These are phyloP conservation scores for Neoaliturus tenellus DNA, from an alignment of 2,888 invertebrate genomes.

Conservation along the genomic window DNA sequence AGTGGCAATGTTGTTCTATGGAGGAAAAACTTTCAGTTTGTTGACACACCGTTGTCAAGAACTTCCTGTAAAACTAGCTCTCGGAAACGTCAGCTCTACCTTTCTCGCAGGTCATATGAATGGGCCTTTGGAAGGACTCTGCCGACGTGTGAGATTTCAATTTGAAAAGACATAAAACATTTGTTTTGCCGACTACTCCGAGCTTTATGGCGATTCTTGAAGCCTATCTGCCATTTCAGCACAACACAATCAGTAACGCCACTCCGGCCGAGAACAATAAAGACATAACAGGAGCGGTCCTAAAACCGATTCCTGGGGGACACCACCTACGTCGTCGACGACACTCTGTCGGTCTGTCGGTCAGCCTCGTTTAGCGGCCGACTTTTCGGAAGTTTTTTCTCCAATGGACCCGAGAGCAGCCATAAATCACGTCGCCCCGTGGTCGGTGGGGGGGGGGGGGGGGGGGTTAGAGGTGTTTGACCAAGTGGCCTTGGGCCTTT, in stretches of 20 bases:
- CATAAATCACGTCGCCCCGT: not conserved
- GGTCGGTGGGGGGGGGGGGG: not conserved
- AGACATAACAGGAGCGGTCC: not conserved
- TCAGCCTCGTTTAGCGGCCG: too few relatives aligned
- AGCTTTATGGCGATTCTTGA: not conserved
- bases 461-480: conserved; percentile 2
- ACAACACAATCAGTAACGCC: conserved; percentile 9
- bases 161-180: not conserved
- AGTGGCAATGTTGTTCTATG: too few relatives aligned
- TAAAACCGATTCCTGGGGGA: not conserved
- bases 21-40: too few relatives aligned
- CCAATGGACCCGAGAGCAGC: not conserved
- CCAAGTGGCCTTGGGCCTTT: conserved; percentile 26
- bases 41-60: not conserved
- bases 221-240: not conserved
- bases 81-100: not conserved
- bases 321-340: not conserved
- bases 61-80: not conserved
- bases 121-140: not conserved
- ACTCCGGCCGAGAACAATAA: not conserved
- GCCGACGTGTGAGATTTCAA: not conserved
- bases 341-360: too few relatives aligned
- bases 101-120: not conserved
- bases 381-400: too few relatives aligned
- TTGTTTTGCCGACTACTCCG: not conserved